A percentile compares a stretch with the other conserved stretches of the same genome.
These are phyloP conservation scores for Tetheella fluctuosa DNA, from an alignment of 2,888 invertebrate species.

Conservation along the genomic window DNA sequence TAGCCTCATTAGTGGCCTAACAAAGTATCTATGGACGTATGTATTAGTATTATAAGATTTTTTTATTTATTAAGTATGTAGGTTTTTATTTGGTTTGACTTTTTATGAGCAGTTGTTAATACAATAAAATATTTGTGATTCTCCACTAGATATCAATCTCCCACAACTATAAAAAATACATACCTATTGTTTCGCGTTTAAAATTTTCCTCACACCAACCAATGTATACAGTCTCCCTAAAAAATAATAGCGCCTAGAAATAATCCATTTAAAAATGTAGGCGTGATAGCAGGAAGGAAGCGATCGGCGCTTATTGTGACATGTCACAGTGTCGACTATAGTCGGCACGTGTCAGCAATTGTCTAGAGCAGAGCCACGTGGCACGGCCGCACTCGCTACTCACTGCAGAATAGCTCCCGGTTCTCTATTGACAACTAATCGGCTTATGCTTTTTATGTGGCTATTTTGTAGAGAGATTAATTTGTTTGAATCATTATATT, in stretches of 20 bases:
- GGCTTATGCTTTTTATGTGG: slow-evolving; percentile 27
- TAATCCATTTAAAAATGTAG: slow-evolving; percentile 59
- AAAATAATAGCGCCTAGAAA: slow-evolving; percentile 44
- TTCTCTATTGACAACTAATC: slow-evolving; percentile 54
- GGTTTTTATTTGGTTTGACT: too few relatives aligned
- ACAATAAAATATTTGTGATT: too few relatives aligned
- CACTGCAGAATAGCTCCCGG: slow-evolving; percentile 20
- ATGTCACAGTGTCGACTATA: slow-evolving; percentile 25
- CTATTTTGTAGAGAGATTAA: background rate
- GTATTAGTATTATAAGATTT: too few relatives aligned
- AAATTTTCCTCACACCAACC: too few relatives aligned
- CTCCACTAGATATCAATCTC: too few relatives aligned
- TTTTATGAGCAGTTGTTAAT: too few relatives aligned
- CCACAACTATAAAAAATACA: too few relatives aligned
- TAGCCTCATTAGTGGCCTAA: too few relatives aligned
- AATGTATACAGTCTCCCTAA: background rate
- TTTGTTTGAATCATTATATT: background rate
- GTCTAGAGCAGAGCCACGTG: slow-evolving; percentile 32
- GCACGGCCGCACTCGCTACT: slow-evolving; percentile 20
- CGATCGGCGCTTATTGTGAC: slow-evolving; percentile 34
- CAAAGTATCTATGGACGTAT: too few relatives aligned
- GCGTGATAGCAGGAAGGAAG: slow-evolving; percentile 57
- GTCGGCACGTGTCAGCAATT: slow-evolving; percentile 10
- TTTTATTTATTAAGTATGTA: too few relatives aligned
- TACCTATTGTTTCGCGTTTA: too few relatives aligned